phyloP scores from a whole-genome alignment of 2,797 vertebrate genomes.

The Eulemur albifrons region DNA sequence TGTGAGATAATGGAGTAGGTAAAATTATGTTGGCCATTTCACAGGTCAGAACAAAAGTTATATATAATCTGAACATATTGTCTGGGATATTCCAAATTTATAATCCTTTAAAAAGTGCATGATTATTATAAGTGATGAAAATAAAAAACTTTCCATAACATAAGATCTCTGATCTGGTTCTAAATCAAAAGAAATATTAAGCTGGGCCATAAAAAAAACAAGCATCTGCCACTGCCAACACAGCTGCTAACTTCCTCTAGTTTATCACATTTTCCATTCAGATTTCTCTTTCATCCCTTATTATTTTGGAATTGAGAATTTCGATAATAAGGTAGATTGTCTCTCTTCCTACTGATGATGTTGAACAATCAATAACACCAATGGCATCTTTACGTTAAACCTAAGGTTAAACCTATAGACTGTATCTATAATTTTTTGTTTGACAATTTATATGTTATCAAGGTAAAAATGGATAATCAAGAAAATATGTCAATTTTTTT shows the following conservation, averaged over 20 bases:
- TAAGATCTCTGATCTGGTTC: not conserved
- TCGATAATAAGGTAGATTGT: not conserved
- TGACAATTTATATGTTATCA: not conserved
- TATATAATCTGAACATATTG: not conserved
- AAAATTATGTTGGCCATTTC: not conserved
- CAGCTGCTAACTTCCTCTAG: not conserved
- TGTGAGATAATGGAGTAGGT: not conserved
- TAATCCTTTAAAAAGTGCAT: not conserved
- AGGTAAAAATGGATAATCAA: not conserved
- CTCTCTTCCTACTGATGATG: too few relatives aligned
- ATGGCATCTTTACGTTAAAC: not conserved
- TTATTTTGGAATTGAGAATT: not conserved
- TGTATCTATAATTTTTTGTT: not conserved
- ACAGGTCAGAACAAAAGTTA: not conserved
- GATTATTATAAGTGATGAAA: not conserved
- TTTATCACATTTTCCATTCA: not conserved
- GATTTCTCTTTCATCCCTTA: not conserved
- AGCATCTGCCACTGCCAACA: not conserved
- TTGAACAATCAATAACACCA: not conserved
- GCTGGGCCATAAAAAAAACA: not conserved
- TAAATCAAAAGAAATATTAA: not conserved
- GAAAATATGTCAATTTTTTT: not conserved
- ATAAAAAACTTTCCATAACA: not conserved
- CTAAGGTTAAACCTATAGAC: not conserved
- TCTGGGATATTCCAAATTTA: not conserved